phyloP scores from a whole-genome alignment of 2,888 invertebrate genomes.

The Polyommatus icarus region DNA sequence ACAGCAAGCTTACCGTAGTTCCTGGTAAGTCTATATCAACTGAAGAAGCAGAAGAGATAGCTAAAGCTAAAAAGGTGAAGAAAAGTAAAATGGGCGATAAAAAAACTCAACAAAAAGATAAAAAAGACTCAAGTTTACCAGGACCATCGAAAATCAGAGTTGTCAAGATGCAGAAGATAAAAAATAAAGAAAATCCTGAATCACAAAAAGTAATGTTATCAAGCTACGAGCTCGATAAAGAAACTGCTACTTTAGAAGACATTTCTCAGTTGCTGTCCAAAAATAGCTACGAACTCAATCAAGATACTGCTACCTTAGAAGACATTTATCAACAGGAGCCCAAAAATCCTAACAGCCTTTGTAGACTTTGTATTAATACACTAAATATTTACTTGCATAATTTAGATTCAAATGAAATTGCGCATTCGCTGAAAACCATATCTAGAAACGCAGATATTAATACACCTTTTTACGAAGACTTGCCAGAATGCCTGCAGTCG shows the following conservation, averaged over 20 bases:
- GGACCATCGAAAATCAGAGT: slow-evolving; percentile 34
- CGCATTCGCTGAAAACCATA: no score
- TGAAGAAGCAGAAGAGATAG: slow-evolving; percentile 36
- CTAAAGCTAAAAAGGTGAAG: slow-evolving; percentile 32
- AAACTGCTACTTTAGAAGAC: slow-evolving; percentile 26
- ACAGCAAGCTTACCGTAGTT: slow-evolving; percentile 35
- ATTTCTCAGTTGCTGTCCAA: neutral
- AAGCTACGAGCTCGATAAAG: slow-evolving; percentile 17
- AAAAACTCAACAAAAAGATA: slow-evolving; percentile 34
- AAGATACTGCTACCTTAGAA: slow-evolving; percentile 28
- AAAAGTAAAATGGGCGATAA: slow-evolving; percentile 18
- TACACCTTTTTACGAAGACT: slow-evolving; percentile 31
- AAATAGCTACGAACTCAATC: slow-evolving; percentile 10
- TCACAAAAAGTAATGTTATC: neutral
- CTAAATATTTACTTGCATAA: slow-evolving; percentile 25
- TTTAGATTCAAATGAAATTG: slow-evolving; percentile 18
- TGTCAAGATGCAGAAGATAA: slow-evolving; percentile 9
- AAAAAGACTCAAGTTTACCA: slow-evolving; percentile 35
- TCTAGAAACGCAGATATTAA: neutral
- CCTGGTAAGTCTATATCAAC: slow-evolving; percentile 38
- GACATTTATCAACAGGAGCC: slow-evolving; percentile 3
- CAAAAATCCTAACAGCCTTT: neutral
- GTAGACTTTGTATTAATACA: neutral
- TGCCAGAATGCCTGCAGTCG: slow-evolving; percentile 29
- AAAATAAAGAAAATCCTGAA: slow-evolving; percentile 28